Base-by-base conservation (phyloP, 2,797 vertebrate species). In the Emys orbicularis region DNA sequence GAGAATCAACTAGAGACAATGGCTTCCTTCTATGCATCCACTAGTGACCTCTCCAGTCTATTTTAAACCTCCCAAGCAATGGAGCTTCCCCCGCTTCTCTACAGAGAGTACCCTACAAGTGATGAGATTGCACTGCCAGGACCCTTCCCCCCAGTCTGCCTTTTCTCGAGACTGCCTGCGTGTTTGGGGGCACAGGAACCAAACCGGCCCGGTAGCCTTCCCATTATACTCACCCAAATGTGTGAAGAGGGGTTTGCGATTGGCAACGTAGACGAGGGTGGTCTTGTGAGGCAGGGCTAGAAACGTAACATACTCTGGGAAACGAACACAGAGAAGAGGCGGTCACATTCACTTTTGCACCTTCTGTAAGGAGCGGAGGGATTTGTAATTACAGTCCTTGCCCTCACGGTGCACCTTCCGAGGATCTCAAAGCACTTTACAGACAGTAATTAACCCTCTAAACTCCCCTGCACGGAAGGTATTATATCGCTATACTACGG, bases 221-320 rank as follows among this genome's bases (percentile, higher is more conserved):
- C 13, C 23, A 12, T 25, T 34, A 57, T 23, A 86, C 99, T 98
- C 97, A 99, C 99, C 99, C 97, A 99, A 96, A 95, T 99, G 99
- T 29, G 99, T 99, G 97, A 99, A 99, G 91, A 99, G 98, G 2
- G 99, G 99, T 23, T 98, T 99, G 89, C 12, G 97, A 97, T 99
- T 99, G 96, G 98, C 82, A 21, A 99, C 59, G 3, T 83, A 97
- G 72, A 99, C 98, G 1, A 94, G 97, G 79, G 99, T 99, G 94
- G 98, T 95, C 47, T 99, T 99, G 37, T 97, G 95, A 10, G 99
- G 98, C 93, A 99, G 90, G 5, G 98, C 98, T 89, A 99, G 98
- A 94, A 99, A 99, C 0, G 99, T 99, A 90, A 98, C 95, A 1
- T 99, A 99, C 87, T 99, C 99, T 99, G 94, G 61, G 95, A 95